Percentiles rank a stretch among this genome's conserved stretches.
Evolutionary conservation across 2,888 invertebrate genomes (phyloP).

Genomic region (Drosophila parthenogenetica): DNA sequence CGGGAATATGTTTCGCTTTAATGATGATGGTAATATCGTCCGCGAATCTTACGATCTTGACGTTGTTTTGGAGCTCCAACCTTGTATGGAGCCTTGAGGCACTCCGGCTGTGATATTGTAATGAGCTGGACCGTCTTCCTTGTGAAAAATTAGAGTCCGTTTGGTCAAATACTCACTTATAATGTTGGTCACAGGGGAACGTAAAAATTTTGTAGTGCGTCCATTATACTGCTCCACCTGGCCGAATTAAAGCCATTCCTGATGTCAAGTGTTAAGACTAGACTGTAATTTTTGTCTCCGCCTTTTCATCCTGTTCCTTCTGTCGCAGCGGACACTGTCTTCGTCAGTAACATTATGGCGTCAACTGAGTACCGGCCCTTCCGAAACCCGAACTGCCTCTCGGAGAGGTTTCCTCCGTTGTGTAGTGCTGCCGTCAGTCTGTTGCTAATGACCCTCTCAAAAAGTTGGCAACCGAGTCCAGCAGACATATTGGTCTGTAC

Average conservation of each 20-base stretch:
- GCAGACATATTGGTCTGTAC: no score
- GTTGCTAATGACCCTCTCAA: no score
- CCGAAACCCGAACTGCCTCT: not conserved
- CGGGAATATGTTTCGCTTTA: not conserved
- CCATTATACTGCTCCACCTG: not conserved
- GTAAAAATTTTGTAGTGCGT: not conserved
- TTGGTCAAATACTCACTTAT: not conserved
- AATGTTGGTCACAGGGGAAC: not conserved
- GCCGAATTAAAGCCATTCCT: not conserved
- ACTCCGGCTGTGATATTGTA: slow-evolving; percentile 4
- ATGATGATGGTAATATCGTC: not conserved
- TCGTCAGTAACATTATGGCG: not conserved
- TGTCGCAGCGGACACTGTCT: not conserved
- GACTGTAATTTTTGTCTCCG: not conserved
- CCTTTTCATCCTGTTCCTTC: not conserved
- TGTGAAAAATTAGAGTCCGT: not conserved
- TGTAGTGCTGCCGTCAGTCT: no score
- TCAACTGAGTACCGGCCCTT: not conserved
- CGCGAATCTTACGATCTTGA: slow-evolving; percentile 5
- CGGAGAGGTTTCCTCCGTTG: no score
- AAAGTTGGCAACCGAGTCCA: no score
- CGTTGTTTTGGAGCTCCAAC: not conserved
- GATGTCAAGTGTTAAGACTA: not conserved
- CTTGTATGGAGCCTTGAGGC: slow-evolving; percentile 3
- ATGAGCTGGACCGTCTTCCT: not conserved